A percentile compares a stretch with the other conserved stretches of the same genome.
Evolutionary conservation across 2,888 invertebrate species (phyloP).

Genomic region (Azorinus chamasolen): DNA sequence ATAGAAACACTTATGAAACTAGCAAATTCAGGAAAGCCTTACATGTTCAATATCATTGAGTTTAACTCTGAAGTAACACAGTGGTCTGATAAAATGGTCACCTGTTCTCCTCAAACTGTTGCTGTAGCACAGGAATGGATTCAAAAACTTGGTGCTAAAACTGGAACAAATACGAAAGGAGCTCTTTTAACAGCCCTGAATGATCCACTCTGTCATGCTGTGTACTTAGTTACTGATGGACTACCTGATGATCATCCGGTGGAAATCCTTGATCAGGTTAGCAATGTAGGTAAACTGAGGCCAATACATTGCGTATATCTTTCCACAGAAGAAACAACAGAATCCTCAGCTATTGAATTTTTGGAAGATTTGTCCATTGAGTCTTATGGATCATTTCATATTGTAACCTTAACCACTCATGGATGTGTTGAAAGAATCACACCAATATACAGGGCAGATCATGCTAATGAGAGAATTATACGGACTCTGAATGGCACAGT

Average conservation of each 20-base stretch:
- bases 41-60: constrained; percentile 84
- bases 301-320: constrained; percentile 85
- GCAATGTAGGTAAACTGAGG: constrained; percentile 74
- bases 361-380: constrained; percentile 84
- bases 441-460: constrained; percentile 82
- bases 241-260: constrained; percentile 84
- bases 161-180: constrained; percentile 85
- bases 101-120: constrained; percentile 84
- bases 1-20: constrained; percentile 80
- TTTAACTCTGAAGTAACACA: constrained; percentile 85
- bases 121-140: constrained; percentile 84
- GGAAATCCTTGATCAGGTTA: constrained; percentile 83
- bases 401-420: constrained; percentile 80
- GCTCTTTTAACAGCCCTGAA: constrained; percentile 83
- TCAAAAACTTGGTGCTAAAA: constrained; percentile 81
- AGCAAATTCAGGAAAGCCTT: constrained; percentile 72
- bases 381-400: constrained; percentile 84
- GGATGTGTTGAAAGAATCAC: constrained; percentile 83
- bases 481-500: constrained; percentile 80
- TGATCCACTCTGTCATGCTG: constrained; percentile 82
- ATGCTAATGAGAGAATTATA: constrained; percentile 76
- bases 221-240: constrained; percentile 85
- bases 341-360: constrained; percentile 81
- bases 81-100: constrained; percentile 85
- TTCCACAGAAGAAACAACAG: constrained; percentile 75